Evolutionary conservation across 30 jellyfish, hydroid and myxozoan species (phyloP).

Genomic region (Catostylus mosaicus): DNA sequence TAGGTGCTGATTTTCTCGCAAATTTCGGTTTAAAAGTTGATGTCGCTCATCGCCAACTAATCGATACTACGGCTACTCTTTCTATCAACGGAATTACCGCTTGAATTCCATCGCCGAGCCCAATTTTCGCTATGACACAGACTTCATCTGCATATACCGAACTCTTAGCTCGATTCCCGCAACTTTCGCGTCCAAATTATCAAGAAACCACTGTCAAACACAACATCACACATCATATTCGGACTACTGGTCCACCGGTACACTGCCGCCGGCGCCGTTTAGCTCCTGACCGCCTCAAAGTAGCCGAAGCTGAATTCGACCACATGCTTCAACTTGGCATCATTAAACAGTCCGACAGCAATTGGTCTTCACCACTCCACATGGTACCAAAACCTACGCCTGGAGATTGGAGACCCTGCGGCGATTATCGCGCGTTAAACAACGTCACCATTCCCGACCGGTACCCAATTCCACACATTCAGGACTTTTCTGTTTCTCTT

Average conservation of each 20-base stretch:
- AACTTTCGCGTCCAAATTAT: not conserved
- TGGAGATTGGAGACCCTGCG: too few relatives aligned
- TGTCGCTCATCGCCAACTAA: slow-evolving; percentile 1
- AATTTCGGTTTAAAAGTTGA: slow-evolving; percentile 7
- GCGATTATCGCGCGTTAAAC: too few relatives aligned
- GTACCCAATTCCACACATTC: too few relatives aligned
- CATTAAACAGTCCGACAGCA: not conserved
- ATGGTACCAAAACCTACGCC: slow-evolving; percentile 5
- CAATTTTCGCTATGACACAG: not conserved
- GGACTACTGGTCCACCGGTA: slow-evolving; percentile 10
- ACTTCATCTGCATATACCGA: not conserved
- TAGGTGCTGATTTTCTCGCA: slow-evolving; percentile 49
- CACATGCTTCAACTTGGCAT: slow-evolving; percentile 41
- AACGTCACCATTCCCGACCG: too few relatives aligned
- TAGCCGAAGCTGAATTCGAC: slow-evolving; percentile 41
- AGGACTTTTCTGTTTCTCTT: too few relatives aligned
- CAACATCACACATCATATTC: slow-evolving; percentile 33
- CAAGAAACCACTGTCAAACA: slow-evolving; percentile 22
- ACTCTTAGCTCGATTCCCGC: not conserved
- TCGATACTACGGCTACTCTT: not conserved
- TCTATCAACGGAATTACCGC: slow-evolving; percentile 12
- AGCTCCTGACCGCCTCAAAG: slow-evolving; percentile 15
- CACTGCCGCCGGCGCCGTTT: slow-evolving; percentile 19
- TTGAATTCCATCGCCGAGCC: not conserved
- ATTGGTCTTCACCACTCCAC: not conserved